Conservation (phyloP, 1,140 invertebrate genomes). For the Psix sp. region DNA sequence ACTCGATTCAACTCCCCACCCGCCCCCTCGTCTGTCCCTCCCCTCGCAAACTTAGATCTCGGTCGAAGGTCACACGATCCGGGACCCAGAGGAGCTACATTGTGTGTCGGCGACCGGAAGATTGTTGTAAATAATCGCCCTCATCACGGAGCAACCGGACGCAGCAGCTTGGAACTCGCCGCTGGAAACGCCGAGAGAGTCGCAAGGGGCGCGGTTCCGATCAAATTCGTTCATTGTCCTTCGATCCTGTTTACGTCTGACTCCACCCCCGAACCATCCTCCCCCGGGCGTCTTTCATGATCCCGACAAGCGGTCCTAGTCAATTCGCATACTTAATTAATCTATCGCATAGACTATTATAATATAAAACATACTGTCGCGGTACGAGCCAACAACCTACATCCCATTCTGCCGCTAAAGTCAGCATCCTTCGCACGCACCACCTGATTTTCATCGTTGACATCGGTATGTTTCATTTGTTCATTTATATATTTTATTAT, state of each 20-base stretch:
- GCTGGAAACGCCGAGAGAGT: constrained; percentile 5
- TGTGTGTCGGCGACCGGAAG: constrained; percentile 42
- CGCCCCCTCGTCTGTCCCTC: no score
- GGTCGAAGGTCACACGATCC: constrained; percentile 31
- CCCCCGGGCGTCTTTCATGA: constrained; percentile 22
- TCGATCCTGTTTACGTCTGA: constrained; percentile 18
- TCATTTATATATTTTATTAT: constrained; percentile 74
- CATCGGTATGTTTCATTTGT: constrained; percentile 76
- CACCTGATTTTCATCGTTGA: constrained; percentile 75
- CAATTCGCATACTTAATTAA: constrained; percentile 36
- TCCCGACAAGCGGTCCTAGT: constrained; percentile 30
- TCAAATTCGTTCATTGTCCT: constrained; percentile 39
- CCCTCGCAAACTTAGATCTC: constrained; percentile 12
- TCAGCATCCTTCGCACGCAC: constrained; percentile 66
- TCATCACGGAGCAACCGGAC: constrained; percentile 5
- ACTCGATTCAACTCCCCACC: no score
- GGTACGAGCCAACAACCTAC: constrained; percentile 62
- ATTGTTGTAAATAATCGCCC: constrained; percentile 14
- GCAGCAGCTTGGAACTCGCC: constrained; percentile 1
- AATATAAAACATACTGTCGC: constrained; percentile 15
- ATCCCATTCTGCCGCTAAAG: constrained; percentile 72
- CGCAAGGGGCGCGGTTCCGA: constrained; percentile 44
- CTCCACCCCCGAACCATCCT: not conserved
- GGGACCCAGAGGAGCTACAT: constrained; percentile 17
- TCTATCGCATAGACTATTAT: constrained; percentile 18